Base-by-base conservation (phyloP, 1,140 invertebrate species). In the Bombus superbus region DNA sequence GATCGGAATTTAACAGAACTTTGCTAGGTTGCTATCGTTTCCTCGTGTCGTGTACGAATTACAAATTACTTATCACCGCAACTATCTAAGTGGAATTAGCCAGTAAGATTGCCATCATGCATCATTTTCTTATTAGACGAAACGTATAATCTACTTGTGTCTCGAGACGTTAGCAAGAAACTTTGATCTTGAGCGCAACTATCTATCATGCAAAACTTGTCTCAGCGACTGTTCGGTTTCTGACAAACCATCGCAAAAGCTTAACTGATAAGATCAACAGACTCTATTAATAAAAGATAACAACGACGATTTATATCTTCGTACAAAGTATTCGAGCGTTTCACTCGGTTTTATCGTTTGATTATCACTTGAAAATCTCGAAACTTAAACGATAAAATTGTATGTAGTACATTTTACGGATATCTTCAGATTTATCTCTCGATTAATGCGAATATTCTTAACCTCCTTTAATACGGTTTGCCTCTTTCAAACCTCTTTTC, bases 111-210 rank as follows among this genome's bases (percentile, higher is more conserved):
- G 47, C 32, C 32, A 57, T 2, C 47, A 75, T 57, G 32, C 22
- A 75, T 57, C 73, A 75, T 74, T 47, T 47, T 75, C 73, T 53
- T 75, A 75, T 75, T 75, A 75, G 73, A 75, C 47, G 22, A 74
- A 74, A 74, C 44, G 42, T 74, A 74, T 74, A 74, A 74, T 32
- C 73, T 32, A 75, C 22, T 57, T 22, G 32, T 71, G 69, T 35
- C 11, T 71, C 44, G 73, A 53, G 44, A 75, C 22, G 32, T 57
- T 57, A 35, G 18, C 32, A 75, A 57, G n/a, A 57, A 75, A 75
- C 73, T 75, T 75, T 25, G 44, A 57, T 75, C 73, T 38, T 57
- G 38, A 47, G 28, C 18, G 18, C 44, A 32, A 53, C 73, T 74
- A 74, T 74, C 53, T 74, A 18, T 75, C 32, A 75, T 53, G 73